Evolutionary conservation across 92 coral and sea anemone species (phyloP), one percentile per base, ranked within the genome.

Genomic region (Ricordea florida): DNA sequence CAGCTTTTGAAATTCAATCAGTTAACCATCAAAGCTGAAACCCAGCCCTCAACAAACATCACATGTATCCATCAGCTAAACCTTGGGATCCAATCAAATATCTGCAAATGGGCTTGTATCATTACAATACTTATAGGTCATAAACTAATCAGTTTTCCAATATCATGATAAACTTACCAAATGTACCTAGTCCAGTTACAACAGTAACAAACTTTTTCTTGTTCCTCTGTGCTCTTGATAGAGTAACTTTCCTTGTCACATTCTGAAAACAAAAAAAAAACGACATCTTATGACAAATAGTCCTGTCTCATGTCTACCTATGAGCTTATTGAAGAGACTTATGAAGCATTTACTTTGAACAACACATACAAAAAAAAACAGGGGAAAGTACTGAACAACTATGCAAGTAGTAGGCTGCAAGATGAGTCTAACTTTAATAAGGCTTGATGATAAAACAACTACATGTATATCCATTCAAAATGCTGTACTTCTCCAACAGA

Each of bases 191-290:
- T 45, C 98, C 98, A 51, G 94, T 73, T 52, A 94, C 98, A 35
- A 91, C 93, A 43, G 98, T 94, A 15, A 94, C 98, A 85, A 88
- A 91, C 67, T 94, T 94, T 67, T 94, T 94, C 87, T 94, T 94
- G 76, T 90, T 94, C 79, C 98, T 66, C 65, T 86, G 93, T 6
- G 93, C 80, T 82, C 91, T 82, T 47, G 98, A 88, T 14, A 94
- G 78, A 25, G 56, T 36, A 40, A 94, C 61, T 51, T 88, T 88
- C 30, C 80, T 93, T 21, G 97, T 93, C 4, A 76, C 96, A 78
- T 62, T 87, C 96, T 90, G 48, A 26, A 60, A 17, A 24, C 43
- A 29, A 22, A 42, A 66, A 3, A 45, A 18, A 41, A 47, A 35
- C n/a, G 7, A 14, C 24, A 38, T 13, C 10, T n/a, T 25, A 42